phyloP scores from a whole-genome alignment of 2,113 vertebrate genomes.

The Centropristis striata region DNA sequence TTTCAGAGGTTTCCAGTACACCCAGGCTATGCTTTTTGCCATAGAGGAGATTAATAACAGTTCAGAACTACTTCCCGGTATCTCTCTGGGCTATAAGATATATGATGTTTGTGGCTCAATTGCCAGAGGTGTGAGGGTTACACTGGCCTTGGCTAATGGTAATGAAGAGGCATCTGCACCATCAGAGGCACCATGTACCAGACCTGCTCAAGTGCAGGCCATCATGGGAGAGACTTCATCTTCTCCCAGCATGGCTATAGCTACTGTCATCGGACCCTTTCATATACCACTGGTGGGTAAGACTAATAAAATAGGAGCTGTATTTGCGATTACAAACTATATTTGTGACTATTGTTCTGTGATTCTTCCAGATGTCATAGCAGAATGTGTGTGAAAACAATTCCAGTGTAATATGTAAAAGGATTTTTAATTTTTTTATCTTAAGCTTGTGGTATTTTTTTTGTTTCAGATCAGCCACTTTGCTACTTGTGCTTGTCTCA shows the following conservation, averaged over 20 bases:
- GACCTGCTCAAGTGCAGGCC: slow-evolving; percentile 74
- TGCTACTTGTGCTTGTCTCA: slow-evolving; percentile 83
- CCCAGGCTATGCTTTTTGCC: slow-evolving; percentile 84
- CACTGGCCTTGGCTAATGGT: slow-evolving; percentile 77
- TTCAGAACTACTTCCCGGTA: slow-evolving; percentile 76
- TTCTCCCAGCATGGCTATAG: slow-evolving; percentile 77
- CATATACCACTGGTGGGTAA: slow-evolving; percentile 79
- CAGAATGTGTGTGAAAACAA: too few relatives aligned
- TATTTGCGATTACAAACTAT: too few relatives aligned
- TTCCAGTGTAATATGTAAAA: too few relatives aligned
- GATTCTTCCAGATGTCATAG: too few relatives aligned
- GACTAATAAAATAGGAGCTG: background rate
- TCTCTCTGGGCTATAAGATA: slow-evolving; percentile 82
- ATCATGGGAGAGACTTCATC: slow-evolving; percentile 83
- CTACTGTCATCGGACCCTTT: slow-evolving; percentile 80
- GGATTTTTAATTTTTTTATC: too few relatives aligned
- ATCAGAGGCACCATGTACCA: slow-evolving; percentile 56
- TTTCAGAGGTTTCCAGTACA: slow-evolving; percentile 82
- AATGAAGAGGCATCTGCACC: slow-evolving; percentile 36
- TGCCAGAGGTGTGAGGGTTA: slow-evolving; percentile 67
- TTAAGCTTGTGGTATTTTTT: too few relatives aligned
- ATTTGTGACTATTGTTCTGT: too few relatives aligned
- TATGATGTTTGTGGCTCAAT: slow-evolving; percentile 82
- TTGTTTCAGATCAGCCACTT: slow-evolving; percentile 79
- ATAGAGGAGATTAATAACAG: slow-evolving; percentile 85